phyloP scores from a whole-genome alignment of 2,113 vertebrate genomes.

The Nycticorax nycticorax region DNA sequence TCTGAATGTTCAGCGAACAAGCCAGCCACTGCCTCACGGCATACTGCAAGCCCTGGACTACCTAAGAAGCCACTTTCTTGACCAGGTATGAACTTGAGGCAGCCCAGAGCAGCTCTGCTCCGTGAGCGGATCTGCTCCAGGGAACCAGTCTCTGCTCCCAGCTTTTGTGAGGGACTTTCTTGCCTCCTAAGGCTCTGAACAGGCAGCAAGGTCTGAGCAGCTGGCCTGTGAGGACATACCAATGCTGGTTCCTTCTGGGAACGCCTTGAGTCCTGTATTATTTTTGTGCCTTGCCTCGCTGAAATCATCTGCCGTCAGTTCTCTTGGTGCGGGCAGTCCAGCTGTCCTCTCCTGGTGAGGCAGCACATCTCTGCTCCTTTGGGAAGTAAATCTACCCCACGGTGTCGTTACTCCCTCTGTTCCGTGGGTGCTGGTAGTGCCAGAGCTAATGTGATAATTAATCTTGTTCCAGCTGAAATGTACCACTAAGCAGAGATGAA shows the following conservation, averaged over 20 bases:
- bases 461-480: neutral
- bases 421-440: neutral
- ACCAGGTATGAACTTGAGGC: slow-evolving; percentile 76
- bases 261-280: neutral
- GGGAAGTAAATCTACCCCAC: neutral
- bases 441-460: neutral
- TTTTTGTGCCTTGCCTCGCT: neutral
- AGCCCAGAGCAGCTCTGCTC: neutral
- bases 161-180: neutral
- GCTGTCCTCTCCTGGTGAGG: neutral
- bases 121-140: neutral
- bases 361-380: neutral
- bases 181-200: neutral
- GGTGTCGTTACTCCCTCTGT: neutral
- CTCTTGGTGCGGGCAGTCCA: neutral
- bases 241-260: neutral
- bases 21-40: slow-evolving; percentile 79
- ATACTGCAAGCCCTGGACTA: slow-evolving; percentile 85
- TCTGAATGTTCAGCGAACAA: slow-evolving; percentile 78
- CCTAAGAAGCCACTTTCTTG: slow-evolving; percentile 80
- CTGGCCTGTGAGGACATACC: neutral
- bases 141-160: neutral
- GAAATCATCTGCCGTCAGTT: neutral
- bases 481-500: neutral
- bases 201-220: neutral